phyloP scores from a whole-genome alignment of 2,888 invertebrate genomes.

The Athripsodes cinereus region DNA sequence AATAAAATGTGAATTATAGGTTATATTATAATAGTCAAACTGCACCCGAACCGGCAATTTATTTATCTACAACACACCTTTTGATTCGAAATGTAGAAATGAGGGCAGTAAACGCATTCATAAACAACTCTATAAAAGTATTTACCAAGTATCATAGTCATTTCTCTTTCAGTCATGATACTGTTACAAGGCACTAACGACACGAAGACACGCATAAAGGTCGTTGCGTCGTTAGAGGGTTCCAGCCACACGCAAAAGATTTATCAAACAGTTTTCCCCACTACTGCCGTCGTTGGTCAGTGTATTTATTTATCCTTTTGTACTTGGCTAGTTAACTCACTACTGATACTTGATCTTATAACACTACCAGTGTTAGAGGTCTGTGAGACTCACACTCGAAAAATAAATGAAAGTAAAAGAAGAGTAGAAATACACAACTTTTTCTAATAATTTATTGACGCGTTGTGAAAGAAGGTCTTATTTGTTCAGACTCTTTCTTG shows the following conservation, averaged over 20 bases:
- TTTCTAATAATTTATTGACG: too few relatives aligned
- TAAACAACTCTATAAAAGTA: slow-evolving; percentile 26
- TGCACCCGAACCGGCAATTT: neutral
- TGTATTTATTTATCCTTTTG: neutral
- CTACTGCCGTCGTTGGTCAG: neutral
- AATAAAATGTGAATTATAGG: neutral
- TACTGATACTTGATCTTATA: too few relatives aligned
- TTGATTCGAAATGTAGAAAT: slow-evolving; percentile 17
- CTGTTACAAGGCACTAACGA: slow-evolving; percentile 16
- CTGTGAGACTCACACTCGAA: too few relatives aligned
- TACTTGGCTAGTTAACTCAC: too few relatives aligned
- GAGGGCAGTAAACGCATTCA: slow-evolving; percentile 24
- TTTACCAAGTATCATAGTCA: slow-evolving; percentile 23
- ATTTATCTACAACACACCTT: slow-evolving; percentile 3
- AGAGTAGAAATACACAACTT: too few relatives aligned
- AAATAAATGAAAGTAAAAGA: too few relatives aligned
- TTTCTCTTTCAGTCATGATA: slow-evolving; percentile 23
- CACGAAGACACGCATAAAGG: slow-evolving; percentile 19
- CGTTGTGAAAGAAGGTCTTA: too few relatives aligned
- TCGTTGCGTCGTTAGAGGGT: slow-evolving; percentile 14
- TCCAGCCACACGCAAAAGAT: neutral
- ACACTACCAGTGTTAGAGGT: too few relatives aligned
- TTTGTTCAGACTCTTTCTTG: too few relatives aligned
- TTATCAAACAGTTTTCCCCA: neutral
- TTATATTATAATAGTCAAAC: neutral